Evolutionary conservation across 2,113 vertebrate genomes (phyloP), one percentile per base, ranked within the genome.

Genomic region (Hucho hucho): DNA sequence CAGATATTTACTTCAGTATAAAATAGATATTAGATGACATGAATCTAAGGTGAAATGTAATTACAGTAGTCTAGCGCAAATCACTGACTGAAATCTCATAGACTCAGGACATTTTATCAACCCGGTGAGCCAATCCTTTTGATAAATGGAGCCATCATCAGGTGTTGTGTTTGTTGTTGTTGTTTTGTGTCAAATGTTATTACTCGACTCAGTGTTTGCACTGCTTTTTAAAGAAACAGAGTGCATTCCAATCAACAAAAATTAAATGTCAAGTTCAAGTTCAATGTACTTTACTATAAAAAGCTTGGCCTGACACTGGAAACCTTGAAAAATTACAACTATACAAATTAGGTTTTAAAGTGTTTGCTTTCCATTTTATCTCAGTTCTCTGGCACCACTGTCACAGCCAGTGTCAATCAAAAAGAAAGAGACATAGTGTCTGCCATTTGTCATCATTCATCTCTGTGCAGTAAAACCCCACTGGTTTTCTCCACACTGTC

Each of bases 21-120:
- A 43, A 43, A 9, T 43, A 43, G 37, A 43, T 75, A 79, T 81
- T 28, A 76, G 64, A 71, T 66, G 64, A 73, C 32, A 77, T 82
- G 72, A 26, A 56, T 64, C 26, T 72, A 73, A 84, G 77, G 49
- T 82, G 63, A 83, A 68, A 73, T 65, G 53, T 32, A 68, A 78
- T 79, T 66, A 53, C 49, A 18, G 12, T 53, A 9, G 4, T 61
- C 20, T 61, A 13, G 28, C 18, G n/a, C 11, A 29, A 67, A 67
- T 53, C 49, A 18, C 49, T 0, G 16, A 53, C 49, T 18, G 49
- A 67, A 20, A 20, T n/a, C 58, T 6, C 58, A 20, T 56, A 16
- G 13, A 56, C 53, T 43, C 53, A 4, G 58, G 37, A 43, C 37
- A 43, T 24, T 14, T 61, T n/a, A 61, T 61, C n/a, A n/a, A 61